phyloP scores from a whole-genome alignment of 2,113 vertebrate species.

The Tetrax tetrax region DNA sequence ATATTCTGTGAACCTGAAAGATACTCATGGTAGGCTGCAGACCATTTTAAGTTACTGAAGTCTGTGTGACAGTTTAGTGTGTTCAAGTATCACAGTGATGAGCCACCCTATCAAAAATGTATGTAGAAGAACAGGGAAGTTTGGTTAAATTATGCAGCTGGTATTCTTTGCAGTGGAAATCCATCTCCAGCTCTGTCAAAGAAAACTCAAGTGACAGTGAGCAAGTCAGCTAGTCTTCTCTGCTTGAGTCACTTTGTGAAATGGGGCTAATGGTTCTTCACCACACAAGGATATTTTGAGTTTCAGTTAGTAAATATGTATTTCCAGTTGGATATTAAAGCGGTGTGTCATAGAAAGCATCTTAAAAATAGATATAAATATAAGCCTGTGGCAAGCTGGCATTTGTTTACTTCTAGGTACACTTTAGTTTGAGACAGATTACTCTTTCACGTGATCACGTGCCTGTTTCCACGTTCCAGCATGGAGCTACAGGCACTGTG shows the following conservation, averaged over 20 bases:
- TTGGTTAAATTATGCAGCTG: neutral
- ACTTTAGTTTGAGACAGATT: neutral
- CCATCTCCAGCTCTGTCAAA: neutral
- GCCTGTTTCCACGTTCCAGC: rapidly evolving
- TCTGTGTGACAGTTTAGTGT: neutral
- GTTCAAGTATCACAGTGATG: neutral
- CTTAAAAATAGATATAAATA: constrained; percentile 38
- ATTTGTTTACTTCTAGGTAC: constrained; percentile 20
- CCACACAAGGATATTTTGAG: neutral
- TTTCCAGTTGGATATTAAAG: neutral
- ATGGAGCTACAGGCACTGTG: rapidly evolving
- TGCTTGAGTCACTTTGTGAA: constrained; percentile 33
- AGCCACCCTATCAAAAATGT: neutral
- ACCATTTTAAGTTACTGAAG: neutral
- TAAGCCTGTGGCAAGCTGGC: neutral
- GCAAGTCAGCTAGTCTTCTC: neutral
- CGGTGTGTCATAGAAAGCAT: neutral
- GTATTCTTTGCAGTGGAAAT: neutral
- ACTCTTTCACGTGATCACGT: neutral
- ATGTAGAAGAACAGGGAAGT: neutral
- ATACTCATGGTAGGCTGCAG: neutral
- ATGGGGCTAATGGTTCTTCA: neutral
- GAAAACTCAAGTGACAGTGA: neutral
- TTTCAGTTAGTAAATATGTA: constrained; percentile 5
- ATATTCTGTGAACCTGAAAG: neutral